phyloP scores from a whole-genome alignment of 2,113 vertebrate species.

The Nasalis larvatus region DNA sequence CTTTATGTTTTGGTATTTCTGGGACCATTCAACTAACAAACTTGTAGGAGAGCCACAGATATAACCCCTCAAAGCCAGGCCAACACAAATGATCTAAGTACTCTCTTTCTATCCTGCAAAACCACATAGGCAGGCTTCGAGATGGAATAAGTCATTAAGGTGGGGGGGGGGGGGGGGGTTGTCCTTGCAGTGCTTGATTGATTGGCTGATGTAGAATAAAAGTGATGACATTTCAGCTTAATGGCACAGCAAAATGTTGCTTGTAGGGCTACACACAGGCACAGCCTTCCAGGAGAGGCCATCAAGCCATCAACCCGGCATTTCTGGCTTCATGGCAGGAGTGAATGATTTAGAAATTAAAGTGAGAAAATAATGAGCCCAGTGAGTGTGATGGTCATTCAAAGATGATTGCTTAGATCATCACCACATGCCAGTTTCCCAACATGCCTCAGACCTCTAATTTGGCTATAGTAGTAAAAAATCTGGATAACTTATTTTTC shows the following conservation, averaged over 20 bases:
- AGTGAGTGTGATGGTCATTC: background rate
- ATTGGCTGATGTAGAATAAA: background rate
- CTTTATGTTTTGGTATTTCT: constrained; percentile 15
- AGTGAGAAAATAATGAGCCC: constrained; percentile 2
- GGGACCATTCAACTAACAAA: background rate
- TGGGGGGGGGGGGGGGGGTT: background rate
- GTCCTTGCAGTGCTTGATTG: background rate
- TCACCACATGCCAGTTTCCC: background rate
- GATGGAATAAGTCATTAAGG: background rate
- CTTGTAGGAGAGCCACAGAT: background rate
- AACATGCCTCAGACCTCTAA: background rate
- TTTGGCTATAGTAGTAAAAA: background rate
- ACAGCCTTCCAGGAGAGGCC: background rate
- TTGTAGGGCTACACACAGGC: background rate
- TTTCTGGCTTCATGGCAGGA: background rate
- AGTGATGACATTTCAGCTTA: background rate
- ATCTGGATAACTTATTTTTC: background rate
- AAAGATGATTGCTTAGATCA: background rate
- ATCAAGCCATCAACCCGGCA: background rate
- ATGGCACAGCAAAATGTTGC: background rate
- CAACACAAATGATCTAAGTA: background rate
- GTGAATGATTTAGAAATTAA: constrained; percentile 4
- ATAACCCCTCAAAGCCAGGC: background rate
- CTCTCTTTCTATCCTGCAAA: background rate
- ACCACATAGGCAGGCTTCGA: background rate